Conservation (phyloP, 2,888 invertebrate genomes). For the Carabus problematicus region DNA sequence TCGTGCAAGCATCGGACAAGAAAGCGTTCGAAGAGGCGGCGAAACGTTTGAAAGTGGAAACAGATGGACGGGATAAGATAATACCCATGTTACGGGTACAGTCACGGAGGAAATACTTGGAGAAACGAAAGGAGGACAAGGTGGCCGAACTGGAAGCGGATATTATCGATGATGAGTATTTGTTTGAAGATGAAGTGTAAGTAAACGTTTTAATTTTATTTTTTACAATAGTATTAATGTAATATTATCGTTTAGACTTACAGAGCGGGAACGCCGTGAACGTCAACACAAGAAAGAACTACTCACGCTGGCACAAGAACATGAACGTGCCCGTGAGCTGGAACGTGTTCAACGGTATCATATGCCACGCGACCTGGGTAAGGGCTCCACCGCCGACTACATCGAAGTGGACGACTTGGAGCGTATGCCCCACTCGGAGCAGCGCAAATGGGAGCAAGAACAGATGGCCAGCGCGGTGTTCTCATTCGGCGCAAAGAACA, state of each 20-base stretch:
- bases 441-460: slow-evolving; percentile 97
- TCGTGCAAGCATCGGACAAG: slow-evolving; percentile 71
- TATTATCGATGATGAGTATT: slow-evolving; percentile 93
- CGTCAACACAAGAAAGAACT: slow-evolving; percentile 90
- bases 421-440: slow-evolving; percentile 81
- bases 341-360: slow-evolving; percentile 93
- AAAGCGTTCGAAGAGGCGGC: slow-evolving; percentile 87
- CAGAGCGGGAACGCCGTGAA: slow-evolving; percentile 83
- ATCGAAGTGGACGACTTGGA: slow-evolving; percentile 88
- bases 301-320: slow-evolving; percentile 89
- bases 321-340: slow-evolving; percentile 91
- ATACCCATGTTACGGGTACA: slow-evolving; percentile 88
- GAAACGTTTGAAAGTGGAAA: slow-evolving; percentile 86
- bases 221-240: neutral
- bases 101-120: slow-evolving; percentile 92
- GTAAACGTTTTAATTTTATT: slow-evolving; percentile 51
- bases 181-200: slow-evolving; percentile 89
- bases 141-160: slow-evolving; percentile 93
- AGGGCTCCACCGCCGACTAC: slow-evolving; percentile 74
- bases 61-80: slow-evolving; percentile 83
- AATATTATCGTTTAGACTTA: slow-evolving; percentile 68
- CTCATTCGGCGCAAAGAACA: slow-evolving; percentile 92
- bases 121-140: slow-evolving; percentile 96
- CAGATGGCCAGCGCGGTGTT: slow-evolving; percentile 92
- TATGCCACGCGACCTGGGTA: slow-evolving; percentile 90